These are phyloP conservation scores for Stichopus chloronotus DNA, from an alignment of 35 echinoderm and acorn worm genomes.

Conservation along the genomic window DNA sequence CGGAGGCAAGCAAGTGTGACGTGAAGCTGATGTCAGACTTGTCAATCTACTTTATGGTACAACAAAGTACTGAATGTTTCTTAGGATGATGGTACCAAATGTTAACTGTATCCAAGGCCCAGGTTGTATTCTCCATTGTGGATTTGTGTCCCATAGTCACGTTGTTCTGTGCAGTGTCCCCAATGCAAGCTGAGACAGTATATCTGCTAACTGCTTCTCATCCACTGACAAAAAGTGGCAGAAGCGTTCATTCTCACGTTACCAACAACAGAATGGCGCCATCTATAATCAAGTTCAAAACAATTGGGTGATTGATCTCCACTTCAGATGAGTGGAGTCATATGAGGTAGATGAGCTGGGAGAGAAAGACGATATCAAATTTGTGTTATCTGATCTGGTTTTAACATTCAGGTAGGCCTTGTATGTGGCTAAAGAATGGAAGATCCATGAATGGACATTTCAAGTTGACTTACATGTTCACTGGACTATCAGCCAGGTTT, in stretches of 20 bases:
- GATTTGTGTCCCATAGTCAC: not conserved
- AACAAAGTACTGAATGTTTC: constrained; percentile 10
- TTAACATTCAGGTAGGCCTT: too few species aligned
- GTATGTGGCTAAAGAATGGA: too few species aligned
- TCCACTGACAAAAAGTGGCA: not conserved
- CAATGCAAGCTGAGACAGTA: not conserved
- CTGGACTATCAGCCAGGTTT: too few species aligned
- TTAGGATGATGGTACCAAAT: constrained; percentile 49
- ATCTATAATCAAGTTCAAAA: too few species aligned
- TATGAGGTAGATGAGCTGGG: too few species aligned
- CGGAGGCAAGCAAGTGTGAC: constrained; percentile 31
- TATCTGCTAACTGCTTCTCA: not conserved
- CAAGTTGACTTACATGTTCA: too few species aligned
- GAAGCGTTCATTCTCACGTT: not conserved
- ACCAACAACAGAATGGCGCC: too few species aligned
- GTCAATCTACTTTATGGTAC: not conserved
- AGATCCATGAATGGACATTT: too few species aligned
- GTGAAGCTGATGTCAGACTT: not conserved
- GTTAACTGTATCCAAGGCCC: constrained; percentile 35
- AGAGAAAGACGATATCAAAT: too few species aligned
- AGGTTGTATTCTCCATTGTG: not conserved
- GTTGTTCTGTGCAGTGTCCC: not conserved
- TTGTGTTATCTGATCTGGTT: too few species aligned
- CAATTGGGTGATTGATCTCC: too few species aligned
- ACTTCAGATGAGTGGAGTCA: too few species aligned